Evolutionary conservation across 2,113 vertebrate genomes (phyloP), one percentile per base, ranked within the genome.

Genomic region (Synodontis membranacea): DNA sequence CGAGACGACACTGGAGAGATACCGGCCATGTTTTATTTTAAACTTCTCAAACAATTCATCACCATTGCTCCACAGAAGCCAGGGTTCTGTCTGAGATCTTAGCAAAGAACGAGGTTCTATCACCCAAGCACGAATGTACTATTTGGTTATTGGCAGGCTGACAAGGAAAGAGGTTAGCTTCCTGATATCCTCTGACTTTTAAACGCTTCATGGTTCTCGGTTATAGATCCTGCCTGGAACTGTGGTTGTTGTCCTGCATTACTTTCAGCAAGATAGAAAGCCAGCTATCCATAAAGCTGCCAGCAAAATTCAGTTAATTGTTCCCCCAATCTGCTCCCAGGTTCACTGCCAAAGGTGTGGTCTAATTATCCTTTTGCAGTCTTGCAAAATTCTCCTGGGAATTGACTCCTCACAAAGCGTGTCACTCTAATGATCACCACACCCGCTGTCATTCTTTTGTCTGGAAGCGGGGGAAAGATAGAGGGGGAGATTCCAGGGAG

Each of bases 361-460:
- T 60, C 50, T 60, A 81, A 84, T 75, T 80, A 37, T 79, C 21
- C 70, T 68, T 50, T 64, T 78, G 48, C 50, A 17, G 25, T n/a
- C 62, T 66, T 80, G 84, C 70, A 56, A 74, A 86, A 56, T 11
- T 37, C 8, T 28, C 42, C 52, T 68, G 80, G 44, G 62, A 80
- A 64, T 46, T 12, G 28, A n/a, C 56, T 37, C 79, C 78, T 9
- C 58, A 82, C 83, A 85, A 83, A 54, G 83, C 66, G 28, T 58
- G 78, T 52, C 54, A 66, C 56, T 87, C 84, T 83, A 88, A 84
- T 70, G 86, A 84, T 82, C 34, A 56, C 54, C 88, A 86, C 89
- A 88, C 86, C 89, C 84, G 25, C 15, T 31, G 7, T 82, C 68
- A 56, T 90, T 80, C 86, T 86, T 86, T 85, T 80, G 54, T 46